A percentile compares a stretch with the other conserved stretches of the same genome.
These are phyloP conservation scores for Atherinosoma microstoma DNA, from an alignment of 2,797 vertebrate genomes.

Conservation along the genomic window DNA sequence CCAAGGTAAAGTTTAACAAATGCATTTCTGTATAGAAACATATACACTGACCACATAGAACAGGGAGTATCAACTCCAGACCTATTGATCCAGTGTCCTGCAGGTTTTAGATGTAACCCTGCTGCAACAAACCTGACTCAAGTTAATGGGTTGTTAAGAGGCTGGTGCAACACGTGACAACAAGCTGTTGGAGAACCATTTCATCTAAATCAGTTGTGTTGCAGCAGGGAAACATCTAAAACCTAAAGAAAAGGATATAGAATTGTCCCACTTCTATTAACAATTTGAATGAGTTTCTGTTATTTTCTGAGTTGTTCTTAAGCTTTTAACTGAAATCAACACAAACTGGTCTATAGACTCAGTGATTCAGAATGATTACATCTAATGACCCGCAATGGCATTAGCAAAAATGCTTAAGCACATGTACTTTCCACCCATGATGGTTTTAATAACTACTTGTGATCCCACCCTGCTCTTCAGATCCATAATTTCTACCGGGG, in stretches of 20 bases:
- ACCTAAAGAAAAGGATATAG: no score
- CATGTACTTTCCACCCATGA: background rate
- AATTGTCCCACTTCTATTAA: no score
- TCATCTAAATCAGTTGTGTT: no score
- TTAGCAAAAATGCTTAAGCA: background rate
- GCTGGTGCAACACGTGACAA: no score
- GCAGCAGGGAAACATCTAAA: no score
- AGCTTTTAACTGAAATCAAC: background rate
- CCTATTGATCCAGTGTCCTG: no score
- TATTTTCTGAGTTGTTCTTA: background rate
- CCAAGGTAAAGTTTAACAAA: slow-evolving; percentile 84
- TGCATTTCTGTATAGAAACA: background rate
- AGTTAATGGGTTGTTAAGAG: no score
- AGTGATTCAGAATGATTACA: background rate
- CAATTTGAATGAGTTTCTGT: background rate
- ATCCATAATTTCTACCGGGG: slow-evolving; percentile 98
- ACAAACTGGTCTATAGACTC: background rate
- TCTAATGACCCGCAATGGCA: background rate
- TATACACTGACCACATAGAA: background rate
- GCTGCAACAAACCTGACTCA: no score
- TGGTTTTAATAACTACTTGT: slow-evolving; percentile 7
- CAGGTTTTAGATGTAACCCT: no score
- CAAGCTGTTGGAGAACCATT: no score
- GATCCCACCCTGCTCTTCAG: slow-evolving; percentile 68
- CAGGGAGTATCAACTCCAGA: background rate